Base-by-base conservation (phyloP, 2,113 vertebrate genomes). In the Cottus gobio region DNA sequence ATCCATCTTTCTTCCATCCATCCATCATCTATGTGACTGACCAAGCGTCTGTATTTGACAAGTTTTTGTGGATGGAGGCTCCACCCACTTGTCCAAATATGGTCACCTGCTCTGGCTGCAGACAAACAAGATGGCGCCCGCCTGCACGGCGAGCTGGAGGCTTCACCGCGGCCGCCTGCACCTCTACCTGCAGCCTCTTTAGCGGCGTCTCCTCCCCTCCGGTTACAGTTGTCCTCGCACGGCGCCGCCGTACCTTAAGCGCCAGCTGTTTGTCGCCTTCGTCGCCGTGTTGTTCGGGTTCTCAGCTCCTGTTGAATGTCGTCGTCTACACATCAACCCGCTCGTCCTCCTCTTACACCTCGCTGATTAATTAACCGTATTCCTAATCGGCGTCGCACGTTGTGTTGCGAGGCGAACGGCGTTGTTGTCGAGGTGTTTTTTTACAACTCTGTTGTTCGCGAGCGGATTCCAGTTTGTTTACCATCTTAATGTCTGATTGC, bases 241-340 rank as follows among this genome's bases (percentile, higher is more conserved):
- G 31, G 18, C 79, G 16, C 2, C 15, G 7, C 72, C 36, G 11
- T 79, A 75, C 78, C 78, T 83, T 66, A 69, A 60, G 70, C 18
- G n/a, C 61, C 75, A 83, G 63, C 77, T 88, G 85, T 85, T 84
- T 69, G 34, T 79, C 31, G 2, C 36, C 24, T 4, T 63, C 37
- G 42, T 66, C 11, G 50, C 46, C 31, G 73, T 75, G 37, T 37
- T 30, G 5, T 34, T 70, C 36, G 65, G 31, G 68, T 71, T 71
- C 54, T 75, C 37, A 34, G 61, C 62, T 52, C 62, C 34, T 61
- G 71, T 80, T 77, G 85, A 76, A 46, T 66, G 71, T 50, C 22
- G 20, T 68, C 52, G 54, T 77, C 73, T 65, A 48, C 54, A 75
- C 63, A 26, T 75, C 20, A 74, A 58, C 22, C 79, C 61, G 24